These are phyloP conservation scores for Corbicula japonica DNA, from an alignment of 2,888 invertebrate genomes.

Conservation along the genomic window DNA sequence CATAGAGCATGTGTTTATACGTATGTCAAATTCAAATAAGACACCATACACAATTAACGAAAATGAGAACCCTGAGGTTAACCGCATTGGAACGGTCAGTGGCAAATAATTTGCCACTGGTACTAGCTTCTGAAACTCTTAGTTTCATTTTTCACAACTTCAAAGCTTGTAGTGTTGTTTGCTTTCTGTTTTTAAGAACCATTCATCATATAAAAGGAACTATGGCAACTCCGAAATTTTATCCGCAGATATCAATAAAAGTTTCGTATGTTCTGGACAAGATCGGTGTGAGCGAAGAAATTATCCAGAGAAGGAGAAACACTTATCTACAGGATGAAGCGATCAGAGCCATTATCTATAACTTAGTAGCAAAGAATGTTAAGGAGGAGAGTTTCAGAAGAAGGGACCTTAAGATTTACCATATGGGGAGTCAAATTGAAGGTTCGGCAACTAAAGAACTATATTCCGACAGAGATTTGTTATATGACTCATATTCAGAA, in stretches of 20 bases:
- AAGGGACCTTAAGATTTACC: not conserved
- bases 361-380: not conserved
- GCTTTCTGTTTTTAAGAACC: too few relatives aligned
- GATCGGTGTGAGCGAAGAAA: constrained; percentile 1
- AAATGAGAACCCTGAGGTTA: too few relatives aligned
- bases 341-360: not conserved
- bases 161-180: too few relatives aligned
- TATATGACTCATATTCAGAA: not conserved
- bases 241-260: not conserved
- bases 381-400: not conserved
- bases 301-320: not conserved
- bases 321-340: not conserved
- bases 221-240: constrained; percentile 15
- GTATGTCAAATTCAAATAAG: too few relatives aligned
- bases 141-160: too few relatives aligned
- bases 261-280: not conserved
- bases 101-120: too few relatives aligned
- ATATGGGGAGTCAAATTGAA: constrained; percentile 21
- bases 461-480: constrained; percentile 2
- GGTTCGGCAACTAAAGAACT: constrained; percentile 6
- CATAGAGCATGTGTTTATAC: too few relatives aligned
- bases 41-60: too few relatives aligned
- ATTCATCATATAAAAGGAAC: too few relatives aligned
- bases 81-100: too few relatives aligned
- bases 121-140: too few relatives aligned